A percentile compares a stretch with the other conserved stretches of the same genome.
Evolutionary conservation across 2,888 invertebrate genomes (phyloP).

Genomic region (Limnephilus lunatus): DNA sequence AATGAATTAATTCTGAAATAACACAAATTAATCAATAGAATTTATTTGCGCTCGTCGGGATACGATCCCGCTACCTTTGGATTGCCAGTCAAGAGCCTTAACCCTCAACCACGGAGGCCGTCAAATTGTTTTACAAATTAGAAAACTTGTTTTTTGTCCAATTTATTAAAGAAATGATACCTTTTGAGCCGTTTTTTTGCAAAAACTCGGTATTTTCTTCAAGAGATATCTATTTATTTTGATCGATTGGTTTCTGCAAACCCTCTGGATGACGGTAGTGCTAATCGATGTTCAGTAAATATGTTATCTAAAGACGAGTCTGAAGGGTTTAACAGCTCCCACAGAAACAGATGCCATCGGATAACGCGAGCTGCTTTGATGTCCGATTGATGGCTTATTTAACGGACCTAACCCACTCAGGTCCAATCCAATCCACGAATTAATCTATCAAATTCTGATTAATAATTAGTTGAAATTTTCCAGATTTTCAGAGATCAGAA

Average conservation of each 20-base stretch:
- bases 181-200: too few species aligned
- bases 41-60: too few species aligned
- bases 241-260: not conserved
- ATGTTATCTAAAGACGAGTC: not conserved
- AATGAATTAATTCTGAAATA: too few species aligned
- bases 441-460: not conserved
- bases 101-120: too few species aligned
- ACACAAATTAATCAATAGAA: too few species aligned
- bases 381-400: not conserved
- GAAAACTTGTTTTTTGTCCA: too few species aligned
- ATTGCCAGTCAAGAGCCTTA: too few species aligned
- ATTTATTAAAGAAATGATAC: too few species aligned
- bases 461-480: not conserved
- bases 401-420: not conserved
- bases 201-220: too few species aligned
- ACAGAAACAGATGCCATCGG: not conserved
- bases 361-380: not conserved
- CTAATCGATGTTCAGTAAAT: not conserved
- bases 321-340: not conserved
- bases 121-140: too few species aligned
- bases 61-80: too few species aligned
- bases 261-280: not conserved
- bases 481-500: not conserved
- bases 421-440: not conserved
- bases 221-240: not conserved